Percentiles rank a stretch among this genome's conserved stretches.
phyloP scores from a whole-genome alignment of 1,140 invertebrate species.

The Trachymyrmex septentrionalis region DNA sequence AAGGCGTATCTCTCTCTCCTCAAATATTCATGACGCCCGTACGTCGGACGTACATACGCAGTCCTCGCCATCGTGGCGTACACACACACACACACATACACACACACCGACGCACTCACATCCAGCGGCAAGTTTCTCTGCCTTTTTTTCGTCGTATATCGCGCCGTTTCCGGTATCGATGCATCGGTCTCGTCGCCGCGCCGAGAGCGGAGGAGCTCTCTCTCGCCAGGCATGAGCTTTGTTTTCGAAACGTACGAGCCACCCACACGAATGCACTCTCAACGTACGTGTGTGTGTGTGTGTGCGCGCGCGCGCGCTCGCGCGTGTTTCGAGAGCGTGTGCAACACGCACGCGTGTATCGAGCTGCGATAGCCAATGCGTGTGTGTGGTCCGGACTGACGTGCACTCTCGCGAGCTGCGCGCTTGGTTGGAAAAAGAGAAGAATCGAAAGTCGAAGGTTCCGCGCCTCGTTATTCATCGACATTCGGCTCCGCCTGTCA shows the following conservation, averaged over 20 bases:
- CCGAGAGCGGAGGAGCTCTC: slow-evolving; percentile 70
- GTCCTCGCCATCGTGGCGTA: slow-evolving; percentile 20
- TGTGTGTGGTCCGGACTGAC: slow-evolving; percentile 73
- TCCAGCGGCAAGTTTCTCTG: slow-evolving; percentile 64
- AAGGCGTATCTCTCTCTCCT: slow-evolving; percentile 62
- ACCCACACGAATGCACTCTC: neutral
- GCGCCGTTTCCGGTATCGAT: slow-evolving; percentile 74
- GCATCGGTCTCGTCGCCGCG: slow-evolving; percentile 63
- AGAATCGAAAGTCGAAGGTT: slow-evolving; percentile 76
- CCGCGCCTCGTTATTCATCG: slow-evolving; percentile 78
- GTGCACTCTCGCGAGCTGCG: slow-evolving; percentile 54
- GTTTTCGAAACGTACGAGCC: slow-evolving; percentile 64
- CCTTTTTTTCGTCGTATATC: slow-evolving; percentile 65
- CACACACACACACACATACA: no score
- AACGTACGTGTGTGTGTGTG: neutral
- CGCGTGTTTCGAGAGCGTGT: neutral
- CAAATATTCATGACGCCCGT: slow-evolving; percentile 66
- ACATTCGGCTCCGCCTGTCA: slow-evolving; percentile 77
- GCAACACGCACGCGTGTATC: neutral
- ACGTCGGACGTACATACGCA: slow-evolving; percentile 30
- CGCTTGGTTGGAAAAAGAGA: slow-evolving; percentile 63
- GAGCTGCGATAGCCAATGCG: slow-evolving; percentile 51
- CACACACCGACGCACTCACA: neutral
- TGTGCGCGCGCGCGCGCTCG: no score
- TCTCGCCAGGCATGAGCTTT: slow-evolving; percentile 69